Percentiles rank a stretch among this genome's conserved stretches.
Conservation (phyloP, 2,113 vertebrate genomes). For the Ia io region DNA sequence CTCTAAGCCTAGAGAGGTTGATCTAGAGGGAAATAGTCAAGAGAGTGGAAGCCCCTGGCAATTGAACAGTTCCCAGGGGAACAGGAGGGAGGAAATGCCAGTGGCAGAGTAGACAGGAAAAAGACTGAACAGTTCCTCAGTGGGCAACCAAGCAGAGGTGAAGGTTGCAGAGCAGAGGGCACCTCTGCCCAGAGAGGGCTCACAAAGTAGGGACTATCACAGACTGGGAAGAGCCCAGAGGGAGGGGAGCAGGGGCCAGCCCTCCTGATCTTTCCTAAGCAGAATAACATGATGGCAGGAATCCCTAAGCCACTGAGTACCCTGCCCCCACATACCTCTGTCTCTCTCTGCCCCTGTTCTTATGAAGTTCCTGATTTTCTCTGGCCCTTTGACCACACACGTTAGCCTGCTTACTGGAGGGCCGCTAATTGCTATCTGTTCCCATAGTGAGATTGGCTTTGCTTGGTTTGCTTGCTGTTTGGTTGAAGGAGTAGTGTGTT, state of each 20-base stretch:
- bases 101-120: not conserved
- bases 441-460: not conserved
- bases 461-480: not conserved
- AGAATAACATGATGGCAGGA: not conserved
- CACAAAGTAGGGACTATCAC: not conserved
- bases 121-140: not conserved
- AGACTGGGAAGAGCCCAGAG: not conserved
- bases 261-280: not conserved
- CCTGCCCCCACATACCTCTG: not conserved
- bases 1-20: not conserved
- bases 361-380: not conserved
- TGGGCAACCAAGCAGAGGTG: not conserved
- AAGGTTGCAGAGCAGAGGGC: not conserved
- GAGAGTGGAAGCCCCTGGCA: not conserved
- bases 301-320: not conserved
- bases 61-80: constrained; percentile 7
- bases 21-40: not conserved
- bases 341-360: not conserved
- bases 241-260: not conserved
- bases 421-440: not conserved
- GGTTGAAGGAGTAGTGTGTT: not conserved
- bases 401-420: not conserved
- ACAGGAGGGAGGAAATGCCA: not conserved
- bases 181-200: not conserved
- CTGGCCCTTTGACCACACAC: not conserved